Percentiles rank a stretch among this genome's conserved stretches.
phyloP scores from a whole-genome alignment of 2,888 invertebrate species.

The Lepidochrysops patricia region DNA sequence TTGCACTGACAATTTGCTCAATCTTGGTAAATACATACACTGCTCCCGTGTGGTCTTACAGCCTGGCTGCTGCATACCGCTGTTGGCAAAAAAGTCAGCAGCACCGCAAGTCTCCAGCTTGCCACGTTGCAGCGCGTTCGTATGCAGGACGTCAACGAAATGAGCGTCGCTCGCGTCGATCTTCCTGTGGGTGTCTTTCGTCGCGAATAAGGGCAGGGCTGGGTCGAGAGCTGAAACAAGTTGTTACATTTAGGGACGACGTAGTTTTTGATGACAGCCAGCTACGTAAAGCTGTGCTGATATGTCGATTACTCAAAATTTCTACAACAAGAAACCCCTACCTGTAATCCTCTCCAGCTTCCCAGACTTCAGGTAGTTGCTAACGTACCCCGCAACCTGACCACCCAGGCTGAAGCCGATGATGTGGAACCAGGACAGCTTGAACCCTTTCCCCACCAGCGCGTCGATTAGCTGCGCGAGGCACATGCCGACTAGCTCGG shows the following conservation, averaged over 20 bases:
- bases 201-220: conserved; percentile 77
- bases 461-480: conserved; percentile 72
- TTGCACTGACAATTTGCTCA: too few relatives aligned
- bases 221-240: conserved; percentile 78
- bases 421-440: conserved; percentile 67
- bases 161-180: conserved; percentile 73
- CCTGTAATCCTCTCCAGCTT: conserved; percentile 72
- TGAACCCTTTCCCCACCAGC: conserved; percentile 55
- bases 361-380: conserved; percentile 58
- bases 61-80: conserved; percentile 75
- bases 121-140: conserved; percentile 74
- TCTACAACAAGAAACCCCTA: too few relatives aligned
- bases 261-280: too few relatives aligned
- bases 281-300: too few relatives aligned
- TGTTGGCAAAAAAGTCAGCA: conserved; percentile 75
- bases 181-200: conserved; percentile 51
- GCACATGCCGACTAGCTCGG: conserved; percentile 75
- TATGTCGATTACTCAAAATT: too few relatives aligned
- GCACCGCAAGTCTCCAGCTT: conserved; percentile 68
- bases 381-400: conserved; percentile 72
- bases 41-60: conserved; percentile 46
- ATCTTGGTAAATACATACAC: too few relatives aligned
- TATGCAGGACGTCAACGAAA: conserved; percentile 78
- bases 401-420: conserved; percentile 80
- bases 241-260: too few relatives aligned